phyloP scores from a whole-genome alignment of 2,888 invertebrate species.

The Drosophila paranaensis region DNA sequence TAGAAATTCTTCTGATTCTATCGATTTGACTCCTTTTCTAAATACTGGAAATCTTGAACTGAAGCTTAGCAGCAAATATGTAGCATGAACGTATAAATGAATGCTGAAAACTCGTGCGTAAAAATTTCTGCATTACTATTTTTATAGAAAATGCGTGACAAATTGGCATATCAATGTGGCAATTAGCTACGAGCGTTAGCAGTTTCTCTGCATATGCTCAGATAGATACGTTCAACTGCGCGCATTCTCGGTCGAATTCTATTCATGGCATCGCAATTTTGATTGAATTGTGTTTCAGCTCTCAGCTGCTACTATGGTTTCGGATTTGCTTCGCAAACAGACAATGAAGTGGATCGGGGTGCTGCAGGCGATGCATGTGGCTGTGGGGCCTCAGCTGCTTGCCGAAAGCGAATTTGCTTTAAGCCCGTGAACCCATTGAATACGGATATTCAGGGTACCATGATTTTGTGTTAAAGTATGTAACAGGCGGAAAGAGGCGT shows the following conservation, averaged over 20 bases:
- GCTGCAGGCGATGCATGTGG: not conserved
- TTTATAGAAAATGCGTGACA: not conserved
- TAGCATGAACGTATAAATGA: no score
- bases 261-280: not conserved
- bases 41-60: no score
- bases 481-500: no score
- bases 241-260: not conserved
- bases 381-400: not conserved
- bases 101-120: no score
- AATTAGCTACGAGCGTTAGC: not conserved
- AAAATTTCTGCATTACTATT: no score
- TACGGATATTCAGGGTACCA: not conserved
- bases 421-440: not conserved
- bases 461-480: no score
- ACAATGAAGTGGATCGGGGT: not conserved
- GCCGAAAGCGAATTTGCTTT: not conserved
- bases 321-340: not conserved
- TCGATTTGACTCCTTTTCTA: no score
- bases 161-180: no score
- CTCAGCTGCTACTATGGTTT: constrained; percentile 1
- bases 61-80: no score
- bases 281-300: not conserved
- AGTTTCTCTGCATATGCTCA: not conserved
- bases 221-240: not conserved
- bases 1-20: no score